Conservation (phyloP, 1,140 invertebrate species). For the Penaeus indicus region DNA sequence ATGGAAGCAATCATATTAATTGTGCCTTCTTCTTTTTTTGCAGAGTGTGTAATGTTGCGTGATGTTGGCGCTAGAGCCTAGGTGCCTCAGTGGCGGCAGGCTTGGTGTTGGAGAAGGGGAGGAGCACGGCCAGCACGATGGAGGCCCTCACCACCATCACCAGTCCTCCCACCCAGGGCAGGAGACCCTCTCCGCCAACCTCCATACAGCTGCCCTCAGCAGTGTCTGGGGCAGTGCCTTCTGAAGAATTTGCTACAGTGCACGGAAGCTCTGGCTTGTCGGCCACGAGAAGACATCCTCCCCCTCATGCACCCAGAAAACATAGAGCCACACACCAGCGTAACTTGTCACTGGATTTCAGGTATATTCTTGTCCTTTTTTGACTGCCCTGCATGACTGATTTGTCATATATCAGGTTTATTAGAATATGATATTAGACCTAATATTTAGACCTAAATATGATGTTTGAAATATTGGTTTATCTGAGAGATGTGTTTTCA, state of each 20-base stretch:
- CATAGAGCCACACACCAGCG: conserved; percentile 81
- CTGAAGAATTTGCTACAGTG: conserved; percentile 59
- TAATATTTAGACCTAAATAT: too few species aligned
- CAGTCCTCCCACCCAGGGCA: conserved; percentile 23
- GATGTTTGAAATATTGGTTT: too few species aligned
- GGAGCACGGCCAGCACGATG: conserved; percentile 45
- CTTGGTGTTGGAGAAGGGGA: conserved; percentile 34
- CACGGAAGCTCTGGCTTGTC: conserved; percentile 48
- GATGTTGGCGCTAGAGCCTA: conserved; percentile 49
- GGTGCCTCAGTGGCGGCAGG: conserved; percentile 49
- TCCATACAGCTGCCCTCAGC: conserved; percentile 1
- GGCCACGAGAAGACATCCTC: conserved; percentile 37
- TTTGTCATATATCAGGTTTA: conserved; percentile 75
- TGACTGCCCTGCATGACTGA: not conserved
- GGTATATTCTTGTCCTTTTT: conserved; percentile 71
- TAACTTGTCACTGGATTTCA: conserved; percentile 83
- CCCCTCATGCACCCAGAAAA: conserved; percentile 69
- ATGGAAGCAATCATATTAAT: not conserved
- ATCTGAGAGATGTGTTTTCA: too few species aligned
- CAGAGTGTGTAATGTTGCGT: conserved; percentile 63
- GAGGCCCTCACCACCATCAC: conserved; percentile 29
- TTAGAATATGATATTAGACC: conserved; percentile 76
- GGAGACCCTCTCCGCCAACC: conserved; percentile 8
- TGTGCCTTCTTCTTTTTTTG: not conserved
- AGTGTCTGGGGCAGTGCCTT: conserved; percentile 15